phyloP scores from a whole-genome alignment of 2,113 vertebrate species.

The Pungitius pungitius region DNA sequence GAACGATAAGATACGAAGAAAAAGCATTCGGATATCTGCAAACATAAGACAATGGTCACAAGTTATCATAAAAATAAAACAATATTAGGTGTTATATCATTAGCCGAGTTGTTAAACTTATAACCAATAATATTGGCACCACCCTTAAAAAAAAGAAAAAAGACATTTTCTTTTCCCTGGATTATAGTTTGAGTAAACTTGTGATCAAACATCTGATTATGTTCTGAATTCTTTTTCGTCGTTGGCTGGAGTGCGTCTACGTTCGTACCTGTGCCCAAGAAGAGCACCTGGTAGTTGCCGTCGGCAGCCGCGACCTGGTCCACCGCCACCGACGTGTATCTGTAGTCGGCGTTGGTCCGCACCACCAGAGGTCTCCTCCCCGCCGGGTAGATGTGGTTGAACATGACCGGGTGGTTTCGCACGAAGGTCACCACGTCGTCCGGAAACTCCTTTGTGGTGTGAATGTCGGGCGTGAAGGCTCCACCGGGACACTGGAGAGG shows the following conservation, averaged over 20 bases:
- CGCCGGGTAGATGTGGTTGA: slow-evolving; percentile 92
- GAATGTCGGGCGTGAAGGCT: slow-evolving; percentile 93
- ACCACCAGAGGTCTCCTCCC: slow-evolving; percentile 91
- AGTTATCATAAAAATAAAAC: neutral
- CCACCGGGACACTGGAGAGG: slow-evolving; percentile 91
- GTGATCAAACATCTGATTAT: no score
- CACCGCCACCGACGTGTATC: slow-evolving; percentile 93
- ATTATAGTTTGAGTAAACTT: no score
- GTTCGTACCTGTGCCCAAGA: slow-evolving; percentile 92
- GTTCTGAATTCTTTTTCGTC: no score
- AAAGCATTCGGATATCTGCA: neutral
- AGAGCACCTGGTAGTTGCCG: slow-evolving; percentile 93
- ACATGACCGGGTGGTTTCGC: slow-evolving; percentile 97
- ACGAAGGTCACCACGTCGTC: slow-evolving; percentile 98
- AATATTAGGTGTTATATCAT: neutral
- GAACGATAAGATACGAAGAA: neutral
- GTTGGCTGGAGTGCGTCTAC: no score
- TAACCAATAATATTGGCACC: neutral
- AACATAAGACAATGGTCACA: neutral
- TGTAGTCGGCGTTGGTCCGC: slow-evolving; percentile 91
- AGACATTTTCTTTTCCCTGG: no score
- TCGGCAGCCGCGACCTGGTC: slow-evolving; percentile 93
- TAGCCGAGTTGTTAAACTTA: neutral
- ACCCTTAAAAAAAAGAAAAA: neutral
- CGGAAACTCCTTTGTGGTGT: slow-evolving; percentile 95